Evolutionary conservation across 2,113 vertebrate species (phyloP).

Genomic region (Grallaria varia): DNA sequence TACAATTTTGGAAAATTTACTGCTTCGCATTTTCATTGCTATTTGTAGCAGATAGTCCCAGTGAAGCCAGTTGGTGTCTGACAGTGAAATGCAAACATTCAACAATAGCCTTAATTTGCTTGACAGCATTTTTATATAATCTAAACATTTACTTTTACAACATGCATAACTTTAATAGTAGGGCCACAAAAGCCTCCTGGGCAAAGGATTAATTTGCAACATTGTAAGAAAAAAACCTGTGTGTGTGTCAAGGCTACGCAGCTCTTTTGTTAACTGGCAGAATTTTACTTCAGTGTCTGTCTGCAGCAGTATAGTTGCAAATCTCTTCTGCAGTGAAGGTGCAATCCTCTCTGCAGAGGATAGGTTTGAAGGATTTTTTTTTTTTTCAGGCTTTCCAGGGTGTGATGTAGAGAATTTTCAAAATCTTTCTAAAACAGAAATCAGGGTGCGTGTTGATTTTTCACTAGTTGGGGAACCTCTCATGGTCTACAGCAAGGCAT

Average conservation of each 20-base stretch:
- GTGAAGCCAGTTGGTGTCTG: not conserved
- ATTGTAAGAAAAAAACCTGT: not conserved
- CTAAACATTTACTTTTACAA: slow-evolving; percentile 35
- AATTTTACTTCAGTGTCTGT: slow-evolving; percentile 51
- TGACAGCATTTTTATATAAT: slow-evolving; percentile 35
- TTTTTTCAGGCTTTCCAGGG: not conserved
- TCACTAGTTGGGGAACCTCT: not conserved
- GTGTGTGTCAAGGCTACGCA: not conserved
- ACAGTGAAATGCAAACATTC: slow-evolving; percentile 11
- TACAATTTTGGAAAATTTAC: slow-evolving; percentile 29
- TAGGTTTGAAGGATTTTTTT: not conserved
- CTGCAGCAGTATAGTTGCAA: slow-evolving; percentile 1
- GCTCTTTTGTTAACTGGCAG: slow-evolving; percentile 43
- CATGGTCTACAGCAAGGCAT: not conserved
- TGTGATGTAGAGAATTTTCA: not conserved
- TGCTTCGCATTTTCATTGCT: not conserved
- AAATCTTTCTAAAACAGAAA: not conserved
- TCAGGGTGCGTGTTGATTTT: not conserved
- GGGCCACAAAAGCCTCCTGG: not conserved
- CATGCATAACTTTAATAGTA: slow-evolving; percentile 12
- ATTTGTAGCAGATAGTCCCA: not conserved
- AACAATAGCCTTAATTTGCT: slow-evolving; percentile 17
- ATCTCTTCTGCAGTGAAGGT: slow-evolving; percentile 42
- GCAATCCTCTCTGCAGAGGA: not conserved
- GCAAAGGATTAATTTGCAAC: slow-evolving; percentile 45